phyloP scores from a whole-genome alignment of 2,113 vertebrate species.

The Edolisoma coerulescens region DNA sequence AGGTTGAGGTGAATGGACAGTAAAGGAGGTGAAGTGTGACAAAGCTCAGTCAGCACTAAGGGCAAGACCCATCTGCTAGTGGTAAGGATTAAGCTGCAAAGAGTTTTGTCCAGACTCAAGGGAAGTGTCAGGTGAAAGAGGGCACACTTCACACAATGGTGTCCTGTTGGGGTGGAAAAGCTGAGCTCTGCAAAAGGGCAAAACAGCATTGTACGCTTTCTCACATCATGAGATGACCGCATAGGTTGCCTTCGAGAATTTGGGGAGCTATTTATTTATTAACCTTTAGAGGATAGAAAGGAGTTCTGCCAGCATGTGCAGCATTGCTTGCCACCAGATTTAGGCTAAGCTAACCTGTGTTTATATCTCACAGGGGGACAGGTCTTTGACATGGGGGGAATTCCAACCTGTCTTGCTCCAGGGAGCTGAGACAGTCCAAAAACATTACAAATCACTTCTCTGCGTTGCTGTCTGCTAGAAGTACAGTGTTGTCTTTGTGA shows the following conservation, averaged over 20 bases:
- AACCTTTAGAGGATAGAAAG: neutral
- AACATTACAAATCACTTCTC: conserved; percentile 33
- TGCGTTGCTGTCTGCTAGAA: neutral
- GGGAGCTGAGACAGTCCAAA: conserved; percentile 12
- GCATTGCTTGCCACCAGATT: neutral
- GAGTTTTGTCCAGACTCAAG: neutral
- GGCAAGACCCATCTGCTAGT: neutral
- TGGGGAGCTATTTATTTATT: neutral
- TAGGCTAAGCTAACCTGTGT: neutral
- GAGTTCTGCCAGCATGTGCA: neutral
- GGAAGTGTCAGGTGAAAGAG: neutral
- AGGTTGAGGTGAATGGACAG: neutral
- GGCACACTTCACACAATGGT: neutral
- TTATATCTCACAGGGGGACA: neutral
- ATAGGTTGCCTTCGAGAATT: neutral
- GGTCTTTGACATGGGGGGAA: neutral
- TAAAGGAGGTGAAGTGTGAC: neutral
- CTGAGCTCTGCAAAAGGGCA: neutral
- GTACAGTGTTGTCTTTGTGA: neutral
- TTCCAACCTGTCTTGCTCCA: neutral
- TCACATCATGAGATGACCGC: neutral
- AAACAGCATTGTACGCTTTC: neutral
- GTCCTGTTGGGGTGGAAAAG: neutral
- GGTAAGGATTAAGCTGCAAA: neutral
- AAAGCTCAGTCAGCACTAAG: neutral